phyloP scores from a whole-genome alignment of 2,797 vertebrate species.

The Mormyrops boulengeri region DNA sequence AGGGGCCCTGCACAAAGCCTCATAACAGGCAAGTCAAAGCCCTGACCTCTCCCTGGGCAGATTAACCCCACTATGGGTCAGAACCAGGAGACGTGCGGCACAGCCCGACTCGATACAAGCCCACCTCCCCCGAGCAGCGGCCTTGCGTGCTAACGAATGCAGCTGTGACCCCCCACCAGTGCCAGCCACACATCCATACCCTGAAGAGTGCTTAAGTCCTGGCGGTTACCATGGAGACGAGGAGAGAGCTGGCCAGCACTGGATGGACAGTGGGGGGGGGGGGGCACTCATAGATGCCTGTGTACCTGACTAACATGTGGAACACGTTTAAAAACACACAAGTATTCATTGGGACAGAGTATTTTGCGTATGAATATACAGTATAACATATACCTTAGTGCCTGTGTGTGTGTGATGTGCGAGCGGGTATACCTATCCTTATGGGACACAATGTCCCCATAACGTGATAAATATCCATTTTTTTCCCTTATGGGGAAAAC shows the following conservation, averaged over 20 bases:
- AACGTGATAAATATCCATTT: too few relatives aligned
- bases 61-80: not conserved
- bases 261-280: not conserved
- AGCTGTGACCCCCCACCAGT: not conserved
- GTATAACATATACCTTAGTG: not conserved
- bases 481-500: too few relatives aligned
- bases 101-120: not conserved
- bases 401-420: not conserved
- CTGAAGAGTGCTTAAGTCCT: not conserved
- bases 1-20: not conserved
- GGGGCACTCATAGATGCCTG: not conserved
- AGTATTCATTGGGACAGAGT: not conserved
- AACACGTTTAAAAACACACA: not conserved
- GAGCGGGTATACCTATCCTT: too few relatives aligned
- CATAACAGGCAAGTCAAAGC: not conserved
- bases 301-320: not conserved
- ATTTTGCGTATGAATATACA: not conserved
- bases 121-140: not conserved
- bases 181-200: not conserved
- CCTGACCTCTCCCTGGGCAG: not conserved
- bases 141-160: not conserved
- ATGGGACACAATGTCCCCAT: too few relatives aligned
- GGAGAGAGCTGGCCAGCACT: not conserved
- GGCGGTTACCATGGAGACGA: slow-evolving; percentile 1
- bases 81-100: not conserved